Evolutionary conservation across 2,888 invertebrate species (phyloP).

Genomic region (Geophilus truncorum): DNA sequence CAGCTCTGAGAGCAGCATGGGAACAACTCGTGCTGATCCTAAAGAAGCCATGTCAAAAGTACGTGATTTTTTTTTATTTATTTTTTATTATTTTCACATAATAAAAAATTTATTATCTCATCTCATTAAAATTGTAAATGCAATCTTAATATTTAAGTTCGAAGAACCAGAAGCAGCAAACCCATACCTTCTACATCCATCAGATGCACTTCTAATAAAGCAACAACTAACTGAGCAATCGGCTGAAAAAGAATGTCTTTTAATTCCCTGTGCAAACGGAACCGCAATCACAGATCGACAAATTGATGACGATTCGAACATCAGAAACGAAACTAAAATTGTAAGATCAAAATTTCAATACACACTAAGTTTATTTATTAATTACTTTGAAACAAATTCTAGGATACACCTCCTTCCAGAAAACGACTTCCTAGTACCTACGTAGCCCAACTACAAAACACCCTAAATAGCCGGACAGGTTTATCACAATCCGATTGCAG

Average conservation of each 20-base stretch:
- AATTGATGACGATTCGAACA: neutral
- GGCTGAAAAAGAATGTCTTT: neutral
- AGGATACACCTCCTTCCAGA: neutral
- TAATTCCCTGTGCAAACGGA: constrained; percentile 20
- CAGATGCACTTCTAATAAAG: neutral
- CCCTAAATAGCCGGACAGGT: neutral
- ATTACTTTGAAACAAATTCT: neutral
- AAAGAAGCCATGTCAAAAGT: constrained; percentile 30
- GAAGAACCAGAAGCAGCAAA: constrained; percentile 8
- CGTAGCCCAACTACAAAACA: neutral
- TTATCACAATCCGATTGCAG: constrained; percentile 35
- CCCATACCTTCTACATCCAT: neutral
- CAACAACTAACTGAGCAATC: neutral
- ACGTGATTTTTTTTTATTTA: too few relatives aligned
- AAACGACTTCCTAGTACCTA: neutral
- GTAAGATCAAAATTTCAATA: neutral
- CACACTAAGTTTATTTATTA: neutral
- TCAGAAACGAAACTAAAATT: neutral
- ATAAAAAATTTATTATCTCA: neutral
- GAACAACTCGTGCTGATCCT: constrained; percentile 29
- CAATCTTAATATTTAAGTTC: neutral
- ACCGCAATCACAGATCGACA: neutral
- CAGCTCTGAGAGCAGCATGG: constrained; percentile 34
- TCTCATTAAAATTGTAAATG: too few relatives aligned
- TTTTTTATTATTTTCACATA: neutral